Conservation (phyloP, 2,888 invertebrate genomes). For the Mythimna vitellina region DNA sequence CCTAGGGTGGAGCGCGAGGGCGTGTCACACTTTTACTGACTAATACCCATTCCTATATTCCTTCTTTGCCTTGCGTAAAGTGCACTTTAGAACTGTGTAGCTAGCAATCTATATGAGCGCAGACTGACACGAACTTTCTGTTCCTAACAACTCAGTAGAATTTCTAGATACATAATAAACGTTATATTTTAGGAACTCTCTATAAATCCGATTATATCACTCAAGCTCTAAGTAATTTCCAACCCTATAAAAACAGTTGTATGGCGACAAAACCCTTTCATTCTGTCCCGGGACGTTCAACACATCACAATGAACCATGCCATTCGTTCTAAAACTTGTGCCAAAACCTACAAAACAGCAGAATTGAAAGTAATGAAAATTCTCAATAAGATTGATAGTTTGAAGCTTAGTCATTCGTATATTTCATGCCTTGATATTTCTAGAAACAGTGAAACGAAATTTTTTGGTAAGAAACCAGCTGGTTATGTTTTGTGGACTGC, state of each 20-base stretch:
- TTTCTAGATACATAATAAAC: not conserved
- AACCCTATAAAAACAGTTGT: conserved; percentile 72
- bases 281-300: conserved; percentile 50
- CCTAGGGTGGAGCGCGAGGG: too few relatives aligned
- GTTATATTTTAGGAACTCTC: conserved; percentile 36
- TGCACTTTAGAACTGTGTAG: not conserved
- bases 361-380: conserved; percentile 82
- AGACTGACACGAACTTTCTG: not conserved
- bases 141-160: not conserved
- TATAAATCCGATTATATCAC: conserved; percentile 50
- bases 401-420: conserved; percentile 75
- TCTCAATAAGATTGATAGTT: conserved; percentile 77
- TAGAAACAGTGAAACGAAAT: conserved; percentile 22
- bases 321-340: conserved; percentile 71
- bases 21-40: too few relatives aligned
- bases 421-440: conserved; percentile 73
- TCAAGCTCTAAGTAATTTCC: conserved; percentile 65
- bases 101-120: not conserved
- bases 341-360: conserved; percentile 81
- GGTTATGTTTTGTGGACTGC: conserved; percentile 31
- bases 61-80: not conserved
- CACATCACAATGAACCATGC: conserved; percentile 72
- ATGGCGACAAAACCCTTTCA: conserved; percentile 65
- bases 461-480: conserved; percentile 31
- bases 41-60: too few relatives aligned